These are phyloP conservation scores for Oxyura jamaicensis DNA, from an alignment of 2,113 vertebrate genomes.

Conservation along the genomic window DNA sequence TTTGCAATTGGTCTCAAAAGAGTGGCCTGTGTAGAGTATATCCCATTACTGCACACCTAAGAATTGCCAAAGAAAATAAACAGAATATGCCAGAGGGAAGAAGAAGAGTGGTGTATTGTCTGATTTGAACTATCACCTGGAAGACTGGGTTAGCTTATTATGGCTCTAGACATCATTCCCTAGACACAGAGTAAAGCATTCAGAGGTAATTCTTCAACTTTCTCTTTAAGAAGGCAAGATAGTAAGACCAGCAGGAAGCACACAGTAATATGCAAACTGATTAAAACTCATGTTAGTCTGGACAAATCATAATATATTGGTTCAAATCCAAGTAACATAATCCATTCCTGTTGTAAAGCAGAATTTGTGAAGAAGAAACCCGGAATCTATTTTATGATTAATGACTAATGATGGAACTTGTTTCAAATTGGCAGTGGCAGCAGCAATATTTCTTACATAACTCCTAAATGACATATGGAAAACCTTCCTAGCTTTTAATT, in stretches of 20 bases:
- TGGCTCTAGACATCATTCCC: background rate
- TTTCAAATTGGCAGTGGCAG: background rate
- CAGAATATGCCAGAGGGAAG: background rate
- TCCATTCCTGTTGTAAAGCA: background rate
- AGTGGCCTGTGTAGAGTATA: background rate
- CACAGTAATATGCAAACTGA: background rate
- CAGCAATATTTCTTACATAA: background rate
- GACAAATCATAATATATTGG: background rate
- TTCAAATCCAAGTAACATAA: background rate
- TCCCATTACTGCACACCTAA: background rate
- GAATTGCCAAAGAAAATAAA: background rate
- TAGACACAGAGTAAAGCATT: background rate
- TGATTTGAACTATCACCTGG: background rate
- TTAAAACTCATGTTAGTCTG: background rate
- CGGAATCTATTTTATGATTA: background rate
- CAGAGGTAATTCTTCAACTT: background rate
- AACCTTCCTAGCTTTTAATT: background rate
- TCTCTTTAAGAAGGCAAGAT: background rate
- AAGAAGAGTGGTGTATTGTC: background rate
- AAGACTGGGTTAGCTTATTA: background rate
- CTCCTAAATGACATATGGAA: background rate
- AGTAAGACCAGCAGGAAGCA: background rate
- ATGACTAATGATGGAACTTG: background rate
- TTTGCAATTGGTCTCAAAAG: background rate
- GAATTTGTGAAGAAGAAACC: background rate